Conservation (phyloP, 2,113 vertebrate genomes). For the Cisticola juncidis region DNA sequence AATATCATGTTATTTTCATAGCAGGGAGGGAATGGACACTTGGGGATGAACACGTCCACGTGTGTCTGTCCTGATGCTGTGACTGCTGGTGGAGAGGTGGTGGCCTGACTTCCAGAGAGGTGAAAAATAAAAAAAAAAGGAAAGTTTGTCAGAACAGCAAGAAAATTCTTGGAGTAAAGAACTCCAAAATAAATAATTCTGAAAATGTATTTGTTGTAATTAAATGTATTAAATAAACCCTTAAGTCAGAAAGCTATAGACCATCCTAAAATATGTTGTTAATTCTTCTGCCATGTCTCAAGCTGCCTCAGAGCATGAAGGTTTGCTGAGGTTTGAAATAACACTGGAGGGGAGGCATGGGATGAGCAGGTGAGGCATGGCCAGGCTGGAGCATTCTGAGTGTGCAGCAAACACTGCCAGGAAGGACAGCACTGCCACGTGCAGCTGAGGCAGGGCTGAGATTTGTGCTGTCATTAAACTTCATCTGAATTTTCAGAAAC, state of each 20-base stretch:
- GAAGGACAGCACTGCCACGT: not conserved
- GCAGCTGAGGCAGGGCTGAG: not conserved
- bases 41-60: fast-evolving
- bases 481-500: not conserved
- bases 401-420: not conserved
- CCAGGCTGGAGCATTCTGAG: not conserved
- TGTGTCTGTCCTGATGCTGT: not conserved
- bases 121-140: not conserved
- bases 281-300: not conserved
- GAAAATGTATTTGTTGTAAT: not conserved
- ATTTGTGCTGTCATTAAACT: not conserved
- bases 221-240: not conserved
- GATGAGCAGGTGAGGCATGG: not conserved
- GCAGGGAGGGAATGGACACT: not conserved
- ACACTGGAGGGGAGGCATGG: too few species aligned
- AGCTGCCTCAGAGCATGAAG: not conserved
- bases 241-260: not conserved
- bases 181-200: not conserved
- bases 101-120: not conserved
- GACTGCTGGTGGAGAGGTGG: not conserved
- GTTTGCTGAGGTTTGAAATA: not conserved
- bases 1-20: not conserved
- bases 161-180: not conserved
- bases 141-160: not conserved
- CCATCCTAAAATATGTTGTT: not conserved